Evolutionary conservation across 37 sponge, comb jelly and placozoan species (phyloP), one percentile per base, ranked within the genome.

Genomic region (Bolinopsis microptera): DNA sequence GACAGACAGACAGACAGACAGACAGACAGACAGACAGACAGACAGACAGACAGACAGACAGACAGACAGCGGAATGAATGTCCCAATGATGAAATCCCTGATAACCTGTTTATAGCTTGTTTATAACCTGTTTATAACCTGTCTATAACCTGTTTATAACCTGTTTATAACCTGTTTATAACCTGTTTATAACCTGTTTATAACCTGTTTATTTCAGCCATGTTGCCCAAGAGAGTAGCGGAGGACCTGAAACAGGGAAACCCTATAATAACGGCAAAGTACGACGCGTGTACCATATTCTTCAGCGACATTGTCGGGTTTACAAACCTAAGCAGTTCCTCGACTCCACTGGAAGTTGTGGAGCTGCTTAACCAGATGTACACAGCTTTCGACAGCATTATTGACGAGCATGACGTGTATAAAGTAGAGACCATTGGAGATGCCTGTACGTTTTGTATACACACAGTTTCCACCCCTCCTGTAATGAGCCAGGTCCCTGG

Each of bases 401-500:
- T 96, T 36, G 97, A 97, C 76, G 94, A 76, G n/a, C 96, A 95
- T 93, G 96, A 97, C 83, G 96, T 95, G 35, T 97, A 97, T 90
- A 97, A 97, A 93, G 97, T 97, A 41, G 97, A 97, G 92, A 97
- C 97, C 21, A 97, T 97, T 35, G 97, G 97, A 32, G 97, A 97
- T 94, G 95, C 97, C 13, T 97, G 97, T 97, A 76, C 94, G 96
- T 94, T 25, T 80, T 80, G 16, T 21, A 72, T n/a, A 22, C 21
- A 67, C 68, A 22, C 68, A 22, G 68, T 21, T 67, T 22, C 68
- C 21, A 67, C 68, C 68, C 68, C 68, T 21, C 68, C 68, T 21
- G n/a, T n/a, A n/a, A n/a, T n/a, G n/a, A n/a, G n/a, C n/a, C n/a
- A n/a, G n/a, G n/a, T n/a, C n/a, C n/a, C n/a, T n/a, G n/a, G n/a